A percentile compares a stretch with the other conserved stretches of the same genome.
Conservation (phyloP, 2,888 invertebrate species). For the Oscheius sp. region DNA sequence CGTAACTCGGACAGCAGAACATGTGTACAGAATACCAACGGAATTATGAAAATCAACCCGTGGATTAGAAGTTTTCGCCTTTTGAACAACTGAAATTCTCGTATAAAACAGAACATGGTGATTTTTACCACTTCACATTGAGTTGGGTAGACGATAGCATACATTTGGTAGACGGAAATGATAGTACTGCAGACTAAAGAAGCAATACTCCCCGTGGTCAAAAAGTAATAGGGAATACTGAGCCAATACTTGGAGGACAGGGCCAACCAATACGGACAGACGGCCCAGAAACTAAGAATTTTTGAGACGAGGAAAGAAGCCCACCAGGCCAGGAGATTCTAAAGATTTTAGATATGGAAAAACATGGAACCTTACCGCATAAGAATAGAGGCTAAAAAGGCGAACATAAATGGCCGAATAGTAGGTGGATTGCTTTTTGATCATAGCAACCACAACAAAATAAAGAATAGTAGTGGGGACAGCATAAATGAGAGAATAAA, state of each 20-base stretch:
- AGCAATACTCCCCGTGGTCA: background rate
- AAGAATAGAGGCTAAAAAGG: background rate
- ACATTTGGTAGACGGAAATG: slow-evolving; percentile 27
- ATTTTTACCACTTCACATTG: slow-evolving; percentile 1
- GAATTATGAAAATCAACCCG: slow-evolving; percentile 2
- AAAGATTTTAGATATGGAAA: background rate
- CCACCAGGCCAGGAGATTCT: slow-evolving; percentile 23
- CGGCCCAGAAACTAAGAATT: background rate
- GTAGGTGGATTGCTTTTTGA: background rate
- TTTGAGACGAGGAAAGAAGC: background rate
- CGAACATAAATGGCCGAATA: slow-evolving; percentile 2
- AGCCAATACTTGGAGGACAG: background rate
- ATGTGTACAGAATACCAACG: slow-evolving; percentile 11
- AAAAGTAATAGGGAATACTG: slow-evolving; percentile 20
- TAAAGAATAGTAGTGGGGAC: slow-evolving; percentile 25
- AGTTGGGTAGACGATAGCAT: slow-evolving; percentile 5
- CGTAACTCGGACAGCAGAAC: background rate
- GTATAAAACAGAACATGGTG: background rate
- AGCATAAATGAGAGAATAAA: slow-evolving; percentile 11
- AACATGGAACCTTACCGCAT: background rate
- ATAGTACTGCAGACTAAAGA: slow-evolving; percentile 12
- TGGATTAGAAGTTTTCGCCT: background rate
- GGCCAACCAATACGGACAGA: slow-evolving; percentile 4
- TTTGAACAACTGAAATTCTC: slow-evolving; percentile 10
- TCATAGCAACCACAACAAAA: background rate